These are phyloP conservation scores for Dynastes grantii DNA, from an alignment of 2,888 invertebrate genomes.

Conservation along the genomic window DNA sequence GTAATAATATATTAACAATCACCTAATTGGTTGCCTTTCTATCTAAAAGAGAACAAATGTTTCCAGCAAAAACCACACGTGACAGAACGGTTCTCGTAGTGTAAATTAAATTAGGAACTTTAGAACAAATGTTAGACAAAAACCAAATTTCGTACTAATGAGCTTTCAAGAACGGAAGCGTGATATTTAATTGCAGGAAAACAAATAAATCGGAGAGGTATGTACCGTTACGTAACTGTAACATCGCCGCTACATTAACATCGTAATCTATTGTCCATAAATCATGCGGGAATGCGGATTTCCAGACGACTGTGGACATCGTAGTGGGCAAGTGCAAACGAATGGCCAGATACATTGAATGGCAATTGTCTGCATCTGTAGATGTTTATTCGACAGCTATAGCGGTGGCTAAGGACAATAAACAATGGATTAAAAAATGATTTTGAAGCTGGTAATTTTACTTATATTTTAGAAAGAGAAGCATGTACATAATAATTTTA, in stretches of 20 bases:
- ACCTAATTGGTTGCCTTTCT: too few relatives aligned
- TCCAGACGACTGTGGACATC: neutral
- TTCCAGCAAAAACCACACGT: too few relatives aligned
- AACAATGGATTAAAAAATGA: too few relatives aligned
- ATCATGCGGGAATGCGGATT: slow-evolving; percentile 39
- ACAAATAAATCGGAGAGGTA: slow-evolving; percentile 36
- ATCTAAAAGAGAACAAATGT: too few relatives aligned
- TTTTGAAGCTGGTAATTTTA: too few relatives aligned
- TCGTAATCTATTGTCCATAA: slow-evolving; percentile 40
- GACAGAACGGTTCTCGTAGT: neutral
- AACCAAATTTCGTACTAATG: slow-evolving; percentile 28
- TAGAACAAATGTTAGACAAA: slow-evolving; percentile 9
- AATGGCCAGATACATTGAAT: neutral
- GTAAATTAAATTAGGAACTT: slow-evolving; percentile 3
- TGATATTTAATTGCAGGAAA: slow-evolving; percentile 42
- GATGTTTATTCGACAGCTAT: neutral
- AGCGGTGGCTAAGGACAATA: too few relatives aligned
- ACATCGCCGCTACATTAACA: slow-evolving; percentile 34
- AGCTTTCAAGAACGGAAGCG: slow-evolving; percentile 38
- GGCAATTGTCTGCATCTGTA: neutral
- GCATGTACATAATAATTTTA: too few relatives aligned
- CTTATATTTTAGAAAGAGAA: too few relatives aligned
- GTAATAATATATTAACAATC: too few relatives aligned
- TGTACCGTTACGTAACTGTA: slow-evolving; percentile 43
- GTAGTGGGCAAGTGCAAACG: neutral